A percentile compares a stretch with the other conserved stretches of the same genome.
phyloP scores from a whole-genome alignment of 1,140 invertebrate species.

The Macrobrachium nipponense region DNA sequence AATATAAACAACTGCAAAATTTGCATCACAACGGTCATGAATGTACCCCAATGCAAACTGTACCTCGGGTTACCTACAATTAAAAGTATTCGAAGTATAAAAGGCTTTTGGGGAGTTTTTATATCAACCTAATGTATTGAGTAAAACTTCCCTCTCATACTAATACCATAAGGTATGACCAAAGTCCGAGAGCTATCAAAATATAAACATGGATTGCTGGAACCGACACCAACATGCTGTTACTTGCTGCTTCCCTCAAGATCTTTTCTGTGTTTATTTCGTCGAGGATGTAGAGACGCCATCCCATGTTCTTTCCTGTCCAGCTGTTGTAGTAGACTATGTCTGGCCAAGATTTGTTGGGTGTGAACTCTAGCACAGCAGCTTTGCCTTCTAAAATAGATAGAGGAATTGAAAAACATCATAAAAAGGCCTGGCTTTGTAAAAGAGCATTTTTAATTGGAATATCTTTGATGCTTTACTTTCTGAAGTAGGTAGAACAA shows the following conservation, averaged over 20 bases:
- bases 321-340: slow-evolving; percentile 94
- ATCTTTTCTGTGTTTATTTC: slow-evolving; percentile 43
- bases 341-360: slow-evolving; percentile 92
- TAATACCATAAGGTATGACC: background rate
- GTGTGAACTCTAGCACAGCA: slow-evolving; percentile 82
- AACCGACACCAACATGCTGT: background rate
- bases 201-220: background rate
- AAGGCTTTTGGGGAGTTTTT: too few relatives aligned
- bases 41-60: too few relatives aligned
- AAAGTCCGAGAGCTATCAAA: background rate
- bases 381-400: slow-evolving; percentile 67
- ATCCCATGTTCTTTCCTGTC: slow-evolving; percentile 90
- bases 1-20: too few relatives aligned
- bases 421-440: too few relatives aligned
- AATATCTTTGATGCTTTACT: too few relatives aligned
- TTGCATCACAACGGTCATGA: too few relatives aligned
- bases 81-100: too few relatives aligned
- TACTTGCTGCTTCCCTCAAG: slow-evolving; percentile 26
- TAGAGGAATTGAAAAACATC: background rate
- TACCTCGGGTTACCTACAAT: too few relatives aligned
- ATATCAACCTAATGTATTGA: too few relatives aligned
- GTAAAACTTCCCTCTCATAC: too few relatives aligned
- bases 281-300: slow-evolving; percentile 88
- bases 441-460: too few relatives aligned
- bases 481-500: too few relatives aligned